Conservation (phyloP, 2,888 invertebrate genomes). For the Tholera decimalis region DNA sequence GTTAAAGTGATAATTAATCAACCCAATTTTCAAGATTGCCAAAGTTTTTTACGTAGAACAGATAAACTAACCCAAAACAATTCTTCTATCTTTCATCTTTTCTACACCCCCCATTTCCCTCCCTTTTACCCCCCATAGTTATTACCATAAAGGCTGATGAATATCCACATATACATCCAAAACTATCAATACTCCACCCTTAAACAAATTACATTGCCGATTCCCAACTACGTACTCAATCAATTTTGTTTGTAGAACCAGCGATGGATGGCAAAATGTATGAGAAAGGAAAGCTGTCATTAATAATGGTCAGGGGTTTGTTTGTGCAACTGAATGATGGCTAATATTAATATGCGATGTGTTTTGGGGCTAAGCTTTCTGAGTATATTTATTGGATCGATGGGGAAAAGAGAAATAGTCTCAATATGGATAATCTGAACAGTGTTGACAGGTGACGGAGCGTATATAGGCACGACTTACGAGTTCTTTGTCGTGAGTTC, state of each 20-base stretch:
- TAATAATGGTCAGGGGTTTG: conserved; percentile 51
- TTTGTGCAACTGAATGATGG: conserved; percentile 53
- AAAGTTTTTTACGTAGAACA: background rate
- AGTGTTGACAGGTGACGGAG: too few relatives aligned
- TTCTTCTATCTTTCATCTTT: conserved; percentile 32
- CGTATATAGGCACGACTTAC: too few relatives aligned
- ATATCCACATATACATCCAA: conserved; percentile 75
- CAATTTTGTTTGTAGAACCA: conserved; percentile 37
- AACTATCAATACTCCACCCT: conserved; percentile 66
- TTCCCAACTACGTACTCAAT: conserved; percentile 27
- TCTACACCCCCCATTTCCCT: background rate
- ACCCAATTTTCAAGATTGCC: background rate
- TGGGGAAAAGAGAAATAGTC: conserved; percentile 26
- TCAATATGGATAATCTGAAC: conserved; percentile 9
- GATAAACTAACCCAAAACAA: background rate
- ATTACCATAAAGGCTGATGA: conserved; percentile 82
- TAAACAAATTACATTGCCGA: conserved; percentile 57
- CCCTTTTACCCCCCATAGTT: conserved; percentile 60
- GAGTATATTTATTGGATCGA: conserved; percentile 21
- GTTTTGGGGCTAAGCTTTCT: conserved; percentile 40
- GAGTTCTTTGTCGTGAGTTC: too few relatives aligned
- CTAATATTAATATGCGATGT: conserved; percentile 60
- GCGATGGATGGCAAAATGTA: conserved; percentile 60
- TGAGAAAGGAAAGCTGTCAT: conserved; percentile 43
- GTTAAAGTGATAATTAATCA: background rate